A percentile compares a stretch with the other conserved stretches of the same genome.
phyloP scores from a whole-genome alignment of 2,113 vertebrate species.

The rabbit (Oryctolagus cuniculus) region mOryCun1.1 NC_091452.1:21773501-21774000 shows the following conservation, averaged over 20 bases:
- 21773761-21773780: conserved; percentile 77
- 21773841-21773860: conserved; percentile 44
- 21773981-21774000: conserved; percentile 39
- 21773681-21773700: conserved; percentile 51
- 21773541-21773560: conserved; percentile 82
- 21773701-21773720: conserved; percentile 55
- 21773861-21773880: conserved; percentile 43
- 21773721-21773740: conserved; percentile 72
- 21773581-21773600: conserved; percentile 85
- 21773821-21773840: conserved; percentile 65
- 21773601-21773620: conserved; percentile 87
- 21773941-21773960: conserved; percentile 43
- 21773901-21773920: conserved; percentile 51
- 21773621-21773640: conserved; percentile 87
- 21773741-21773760: conserved; percentile 73
- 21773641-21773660: conserved; percentile 86
- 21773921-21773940: conserved; percentile 3
- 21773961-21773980: conserved; percentile 44
- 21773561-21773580: conserved; percentile 86
- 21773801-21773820: conserved; percentile 56
- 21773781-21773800: conserved; percentile 58
- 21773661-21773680: conserved; percentile 74
- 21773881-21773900: conserved; percentile 58
- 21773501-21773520: conserved; percentile 85
- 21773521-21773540: conserved; percentile 87